phyloP scores from a whole-genome alignment of 2,888 invertebrate genomes.

The Rotaria sp. region DNA sequence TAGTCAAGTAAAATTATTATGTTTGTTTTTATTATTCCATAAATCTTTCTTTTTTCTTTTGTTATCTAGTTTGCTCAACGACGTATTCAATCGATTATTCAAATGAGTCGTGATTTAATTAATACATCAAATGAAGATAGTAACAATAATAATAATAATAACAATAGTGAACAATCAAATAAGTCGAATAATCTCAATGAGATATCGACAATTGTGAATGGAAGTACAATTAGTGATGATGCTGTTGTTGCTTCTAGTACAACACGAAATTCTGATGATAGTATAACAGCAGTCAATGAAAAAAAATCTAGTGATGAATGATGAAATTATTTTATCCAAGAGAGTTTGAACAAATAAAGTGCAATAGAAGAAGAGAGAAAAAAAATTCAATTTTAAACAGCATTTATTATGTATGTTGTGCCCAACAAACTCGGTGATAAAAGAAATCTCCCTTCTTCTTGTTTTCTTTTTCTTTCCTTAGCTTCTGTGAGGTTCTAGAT shows the following conservation, averaged over 20 bases:
- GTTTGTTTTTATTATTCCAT: not conserved
- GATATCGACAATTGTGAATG: not conserved
- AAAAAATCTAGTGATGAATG: slow-evolving; percentile 6
- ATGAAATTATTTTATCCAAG: not conserved
- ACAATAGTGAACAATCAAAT: not conserved
- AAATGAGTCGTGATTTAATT: slow-evolving; percentile 4
- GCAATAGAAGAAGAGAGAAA: not conserved
- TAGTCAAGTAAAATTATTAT: slow-evolving; percentile 61
- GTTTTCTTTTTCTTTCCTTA: not conserved
- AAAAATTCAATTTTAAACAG: not conserved
- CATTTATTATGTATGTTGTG: not conserved
- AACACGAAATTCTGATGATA: not conserved
- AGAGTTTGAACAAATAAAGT: not conserved
- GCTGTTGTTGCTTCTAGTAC: slow-evolving; percentile 15
- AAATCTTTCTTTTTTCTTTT: not conserved
- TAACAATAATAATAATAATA: not conserved
- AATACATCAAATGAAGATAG: not conserved
- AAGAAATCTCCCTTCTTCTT: slow-evolving; percentile 13
- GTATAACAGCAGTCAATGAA: not conserved
- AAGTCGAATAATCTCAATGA: not conserved
- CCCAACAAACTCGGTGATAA: slow-evolving; percentile 10
- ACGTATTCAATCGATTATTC: slow-evolving; percentile 69
- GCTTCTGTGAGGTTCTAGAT: not conserved
- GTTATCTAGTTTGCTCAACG: slow-evolving; percentile 71
- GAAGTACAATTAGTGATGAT: not conserved